Base-by-base conservation (phyloP, 23 tunicate genomes). In the Trididemnum clinides region DNA sequence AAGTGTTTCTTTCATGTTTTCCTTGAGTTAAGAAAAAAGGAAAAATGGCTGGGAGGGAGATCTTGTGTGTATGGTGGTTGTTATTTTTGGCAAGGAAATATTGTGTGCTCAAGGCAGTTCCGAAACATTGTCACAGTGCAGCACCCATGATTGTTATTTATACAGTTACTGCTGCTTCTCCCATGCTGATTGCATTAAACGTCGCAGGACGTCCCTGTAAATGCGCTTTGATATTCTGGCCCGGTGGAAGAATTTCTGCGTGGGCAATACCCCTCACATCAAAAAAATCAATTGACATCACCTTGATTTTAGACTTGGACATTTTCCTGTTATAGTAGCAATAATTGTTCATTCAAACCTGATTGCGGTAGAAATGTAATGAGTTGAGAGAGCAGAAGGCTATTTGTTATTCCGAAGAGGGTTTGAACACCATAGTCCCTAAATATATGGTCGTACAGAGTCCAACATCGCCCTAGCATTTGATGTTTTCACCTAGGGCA, bases 31-130 rank as follows among this genome's bases (percentile, higher is more conserved):
- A 22, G 71, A 25, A 25, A 63, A 15, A 25, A 63, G 71, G n/a
- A 63, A 63, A 63, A 63, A 63, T 63, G 21, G n/a, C 71, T 5
- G 26, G 71, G 71, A 63, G 71, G 21, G 21, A 63, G 71, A 25
- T 63, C 71, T 21, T 18, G 71, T n/a, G 28, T 10, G 71, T 63
- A 63, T 18, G 71, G 71, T n/a, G 28, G 71, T 63, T 63, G 71
- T 63, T 63, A n/a, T 63, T 63, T 25, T 63, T 7, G 19, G 26
- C 71, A 21, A 63, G 71, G 23, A 63, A 63, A 5, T 63, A 7
- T 63, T 22, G 28, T 21, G n/a, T 63, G 28, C 71, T 63, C 23
- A 63, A 25, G 71, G 71, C 71, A 63, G 19, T 63, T 18, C 71
- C 12, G 71, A 22, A n/a, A 22, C 28, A 25, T 63, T 63, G 26